Conservation (phyloP, 2,113 vertebrate genomes). For the Chaenocephalus aceratus region DNA sequence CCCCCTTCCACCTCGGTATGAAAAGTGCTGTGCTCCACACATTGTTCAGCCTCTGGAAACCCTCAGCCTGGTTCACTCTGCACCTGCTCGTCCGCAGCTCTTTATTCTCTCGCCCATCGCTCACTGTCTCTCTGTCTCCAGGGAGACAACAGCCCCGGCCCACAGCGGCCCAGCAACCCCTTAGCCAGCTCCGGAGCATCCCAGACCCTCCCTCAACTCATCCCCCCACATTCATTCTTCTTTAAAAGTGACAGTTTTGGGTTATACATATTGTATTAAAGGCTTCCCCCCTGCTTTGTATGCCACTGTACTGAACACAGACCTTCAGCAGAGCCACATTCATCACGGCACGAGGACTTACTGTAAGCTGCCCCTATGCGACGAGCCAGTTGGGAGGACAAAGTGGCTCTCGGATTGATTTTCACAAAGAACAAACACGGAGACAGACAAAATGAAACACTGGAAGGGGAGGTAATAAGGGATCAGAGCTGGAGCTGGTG, state of each 20-base stretch:
- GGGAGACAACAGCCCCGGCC: slow-evolving; percentile 57
- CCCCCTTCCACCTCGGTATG: slow-evolving; percentile 23
- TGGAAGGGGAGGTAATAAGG: slow-evolving; percentile 44
- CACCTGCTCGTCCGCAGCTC: slow-evolving; percentile 63
- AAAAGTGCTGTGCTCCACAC: slow-evolving; percentile 29
- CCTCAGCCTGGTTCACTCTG: slow-evolving; percentile 43
- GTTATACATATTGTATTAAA: slow-evolving; percentile 76
- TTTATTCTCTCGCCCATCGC: slow-evolving; percentile 45
- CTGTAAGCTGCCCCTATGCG: slow-evolving; percentile 48
- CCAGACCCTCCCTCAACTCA: slow-evolving; percentile 37
- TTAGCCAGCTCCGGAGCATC: slow-evolving; percentile 27
- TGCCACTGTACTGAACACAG: slow-evolving; percentile 56
- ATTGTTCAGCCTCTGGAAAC: slow-evolving; percentile 60
- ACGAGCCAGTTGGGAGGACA: slow-evolving; percentile 62
- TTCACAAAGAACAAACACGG: slow-evolving; percentile 58
- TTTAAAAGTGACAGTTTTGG: slow-evolving; percentile 76
- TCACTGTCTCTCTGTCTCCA: slow-evolving; percentile 61
- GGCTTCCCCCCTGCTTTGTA: slow-evolving; percentile 51
- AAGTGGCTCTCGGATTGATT: slow-evolving; percentile 67
- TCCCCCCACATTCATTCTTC: slow-evolving; percentile 69
- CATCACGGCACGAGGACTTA: slow-evolving; percentile 64
- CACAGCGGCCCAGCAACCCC: slow-evolving; percentile 36
- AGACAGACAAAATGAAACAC: slow-evolving; percentile 41
- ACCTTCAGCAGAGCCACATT: slow-evolving; percentile 69
- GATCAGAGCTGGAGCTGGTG: slow-evolving; percentile 47